These are phyloP conservation scores for Nannoperca obscura DNA, from an alignment of 2,797 vertebrate genomes.

Conservation along the genomic window DNA sequence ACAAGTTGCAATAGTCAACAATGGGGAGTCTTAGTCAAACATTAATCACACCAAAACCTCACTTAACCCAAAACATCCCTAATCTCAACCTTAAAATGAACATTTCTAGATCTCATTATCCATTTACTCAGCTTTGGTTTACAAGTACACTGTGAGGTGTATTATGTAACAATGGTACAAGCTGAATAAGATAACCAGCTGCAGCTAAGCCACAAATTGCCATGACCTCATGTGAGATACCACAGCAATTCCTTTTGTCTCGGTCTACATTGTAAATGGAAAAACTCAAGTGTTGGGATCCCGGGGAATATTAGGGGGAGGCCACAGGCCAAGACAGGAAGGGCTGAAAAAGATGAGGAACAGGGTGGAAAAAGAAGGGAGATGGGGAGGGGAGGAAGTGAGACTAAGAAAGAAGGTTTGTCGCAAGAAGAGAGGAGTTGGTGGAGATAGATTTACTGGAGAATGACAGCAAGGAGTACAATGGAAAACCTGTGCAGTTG, in stretches of 20 bases:
- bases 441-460: slow-evolving; percentile 23
- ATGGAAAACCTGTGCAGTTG: slow-evolving; percentile 37
- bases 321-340: slow-evolving; percentile 38
- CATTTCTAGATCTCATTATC: background rate
- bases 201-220: slow-evolving; percentile 37
- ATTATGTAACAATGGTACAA: slow-evolving; percentile 2
- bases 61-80: background rate
- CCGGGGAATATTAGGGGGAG: slow-evolving; percentile 22
- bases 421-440: slow-evolving; percentile 1
- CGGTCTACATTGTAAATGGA: slow-evolving; percentile 47
- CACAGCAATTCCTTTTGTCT: slow-evolving; percentile 50
- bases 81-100: background rate
- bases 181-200: slow-evolving; percentile 27
- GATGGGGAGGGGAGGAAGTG: slow-evolving; percentile 12
- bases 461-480: slow-evolving; percentile 25
- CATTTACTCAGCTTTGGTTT: background rate
- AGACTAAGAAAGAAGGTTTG: slow-evolving; percentile 5
- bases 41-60: background rate
- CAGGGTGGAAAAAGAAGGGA: slow-evolving; percentile 9
- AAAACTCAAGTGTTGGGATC: slow-evolving; percentile 51
- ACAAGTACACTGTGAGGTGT: slow-evolving; percentile 1
- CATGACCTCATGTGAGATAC: slow-evolving; percentile 63
- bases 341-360: slow-evolving; percentile 41
- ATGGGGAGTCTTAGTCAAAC: background rate
- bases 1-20: slow-evolving; percentile 5